Base-by-base conservation (phyloP, 2,113 vertebrate species). In the Cheirogaleus medius region DNA sequence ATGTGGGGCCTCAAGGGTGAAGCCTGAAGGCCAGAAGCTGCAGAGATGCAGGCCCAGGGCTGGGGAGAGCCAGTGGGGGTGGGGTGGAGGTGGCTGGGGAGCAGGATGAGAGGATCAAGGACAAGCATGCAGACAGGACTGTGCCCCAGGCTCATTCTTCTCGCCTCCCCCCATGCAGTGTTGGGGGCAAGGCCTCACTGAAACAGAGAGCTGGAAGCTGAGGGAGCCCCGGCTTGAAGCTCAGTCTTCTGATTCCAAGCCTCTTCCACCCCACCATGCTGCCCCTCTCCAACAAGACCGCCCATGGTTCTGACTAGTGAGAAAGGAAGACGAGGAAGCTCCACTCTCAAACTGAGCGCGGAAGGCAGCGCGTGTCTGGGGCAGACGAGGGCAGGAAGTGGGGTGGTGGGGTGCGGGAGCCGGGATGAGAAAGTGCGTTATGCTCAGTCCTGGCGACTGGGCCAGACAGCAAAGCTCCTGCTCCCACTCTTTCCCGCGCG, bases 111-210 rank as follows among this genome's bases (percentile, higher is more conserved):
- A 54, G 32, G 7, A 14, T 37, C 1, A 1, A 39, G 49, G 68
- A 27, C n/a, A 74, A 9, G 25, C 66, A 37, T 42, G 25, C 25
- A 39, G 39, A 37, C 14, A 64, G n/a, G 18, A 27, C 12, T 1
- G 2, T 29, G 29, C 54, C 32, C 32, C 52, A n/a, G 25, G 32
- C 21, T 14, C 25, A 8, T 52, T 6, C 15, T 20, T 15, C 3
- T 11, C 11, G 49, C 14, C 13, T 6, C 12, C 37, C 34, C 20
- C 60, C n/a, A 5, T 1, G 9, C 4, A 5, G 32, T 11, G 0
- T 11, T 34, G 66, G 54, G 27, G 34, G 18, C 5, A 27, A 17
- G 60, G 58, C 42, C 13, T 52, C 52, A 0, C 17, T 29, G 34
- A 73, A 25, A 0, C 6, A 17, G 58, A 71, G 64, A 91, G 54